Evolutionary conservation across 2,113 vertebrate species (phyloP).

Genomic region (Chloroceryle aenea): DNA sequence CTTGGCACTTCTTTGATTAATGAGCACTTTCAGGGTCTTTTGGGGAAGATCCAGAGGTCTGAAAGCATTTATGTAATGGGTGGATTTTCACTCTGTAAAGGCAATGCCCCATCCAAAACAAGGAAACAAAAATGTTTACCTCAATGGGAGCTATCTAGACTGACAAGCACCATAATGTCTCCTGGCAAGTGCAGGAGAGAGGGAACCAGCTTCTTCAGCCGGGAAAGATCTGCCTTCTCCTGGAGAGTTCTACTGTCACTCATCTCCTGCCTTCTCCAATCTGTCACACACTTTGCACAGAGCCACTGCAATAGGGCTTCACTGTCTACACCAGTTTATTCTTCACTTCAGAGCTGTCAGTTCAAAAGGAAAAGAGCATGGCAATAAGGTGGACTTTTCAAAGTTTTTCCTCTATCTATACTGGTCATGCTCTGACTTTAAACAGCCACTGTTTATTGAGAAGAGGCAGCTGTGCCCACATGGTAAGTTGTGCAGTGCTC

Average conservation of each 20-base stretch:
- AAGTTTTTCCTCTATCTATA: not conserved
- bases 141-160: not conserved
- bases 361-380: not conserved
- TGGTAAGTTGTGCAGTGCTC: not conserved
- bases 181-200: not conserved
- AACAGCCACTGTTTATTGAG: not conserved
- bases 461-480: not conserved
- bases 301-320: not conserved
- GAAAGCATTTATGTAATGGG: conserved; percentile 8
- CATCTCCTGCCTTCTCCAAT: not conserved
- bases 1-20: no score
- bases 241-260: not conserved
- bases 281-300: not conserved
- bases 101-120: not conserved
- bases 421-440: not conserved
- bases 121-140: not conserved
- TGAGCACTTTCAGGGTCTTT: not conserved
- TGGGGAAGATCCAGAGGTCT: not conserved
- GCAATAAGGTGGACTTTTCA: not conserved
- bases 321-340: not conserved
- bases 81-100: not conserved
- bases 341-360: not conserved
- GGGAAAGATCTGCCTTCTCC: not conserved
- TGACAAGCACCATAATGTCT: not conserved
- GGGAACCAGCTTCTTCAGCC: not conserved